Evolutionary conservation across 2,113 vertebrate species (phyloP).

Genomic region (Sylvietta virens): DNA sequence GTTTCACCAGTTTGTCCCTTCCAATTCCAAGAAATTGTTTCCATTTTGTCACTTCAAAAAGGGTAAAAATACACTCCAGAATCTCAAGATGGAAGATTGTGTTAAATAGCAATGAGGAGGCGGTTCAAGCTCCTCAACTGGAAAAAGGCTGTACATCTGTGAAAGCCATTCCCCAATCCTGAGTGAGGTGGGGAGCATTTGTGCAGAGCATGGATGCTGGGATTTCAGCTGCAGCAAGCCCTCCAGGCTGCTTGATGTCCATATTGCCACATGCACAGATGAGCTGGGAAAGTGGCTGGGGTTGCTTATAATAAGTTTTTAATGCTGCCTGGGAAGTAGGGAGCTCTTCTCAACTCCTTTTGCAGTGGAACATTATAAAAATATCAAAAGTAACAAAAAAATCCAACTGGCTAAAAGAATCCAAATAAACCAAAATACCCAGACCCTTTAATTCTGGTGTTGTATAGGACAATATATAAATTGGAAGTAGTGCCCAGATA

Average conservation of each 20-base stretch:
- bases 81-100: not conserved
- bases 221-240: not conserved
- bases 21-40: not conserved
- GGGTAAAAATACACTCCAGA: not conserved
- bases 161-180: not conserved
- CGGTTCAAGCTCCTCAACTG: not conserved
- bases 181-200: not conserved
- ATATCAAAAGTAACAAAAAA: not conserved
- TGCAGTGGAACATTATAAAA: not conserved
- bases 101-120: not conserved
- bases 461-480: not conserved
- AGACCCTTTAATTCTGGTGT: not conserved
- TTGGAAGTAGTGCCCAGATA: not conserved
- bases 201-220: not conserved
- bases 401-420: fast-evolving
- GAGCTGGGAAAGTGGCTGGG: not conserved
- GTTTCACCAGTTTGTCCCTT: not conserved
- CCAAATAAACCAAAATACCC: not conserved
- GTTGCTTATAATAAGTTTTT: not conserved
- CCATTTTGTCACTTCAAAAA: not conserved
- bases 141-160: not conserved
- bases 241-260: not conserved
- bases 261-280: not conserved
- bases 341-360: not conserved
- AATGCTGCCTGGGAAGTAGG: not conserved